Percentiles rank a stretch among this genome's conserved stretches.
Evolutionary conservation across 2,113 vertebrate genomes (phyloP).

Genomic region (Passer domesticus): DNA sequence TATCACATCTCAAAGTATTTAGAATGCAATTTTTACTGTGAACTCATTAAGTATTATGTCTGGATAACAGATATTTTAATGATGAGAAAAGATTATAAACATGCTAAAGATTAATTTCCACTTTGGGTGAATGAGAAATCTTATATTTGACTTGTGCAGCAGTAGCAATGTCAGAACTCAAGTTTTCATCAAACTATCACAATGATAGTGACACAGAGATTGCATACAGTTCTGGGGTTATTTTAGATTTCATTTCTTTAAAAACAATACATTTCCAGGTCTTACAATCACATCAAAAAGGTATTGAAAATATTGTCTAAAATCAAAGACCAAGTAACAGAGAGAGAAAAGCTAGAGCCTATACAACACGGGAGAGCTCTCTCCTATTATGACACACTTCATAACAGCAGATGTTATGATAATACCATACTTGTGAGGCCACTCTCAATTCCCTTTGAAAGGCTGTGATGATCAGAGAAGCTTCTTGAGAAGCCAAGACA

Average conservation of each 20-base stretch:
- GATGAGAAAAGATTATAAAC: neutral
- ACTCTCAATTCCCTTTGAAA: neutral
- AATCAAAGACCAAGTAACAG: neutral
- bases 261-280: neutral
- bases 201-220: neutral
- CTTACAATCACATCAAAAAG: neutral
- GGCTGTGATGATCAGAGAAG: neutral
- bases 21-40: conserved; percentile 6
- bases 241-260: neutral
- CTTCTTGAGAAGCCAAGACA: neutral
- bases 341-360: neutral
- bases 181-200: neutral
- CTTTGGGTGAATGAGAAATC: neutral
- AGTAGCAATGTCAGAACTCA: neutral
- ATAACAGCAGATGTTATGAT: neutral
- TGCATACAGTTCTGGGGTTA: neutral
- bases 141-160: neutral
- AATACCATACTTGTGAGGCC: neutral
- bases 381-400: neutral
- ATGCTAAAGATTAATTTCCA: neutral
- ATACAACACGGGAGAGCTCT: neutral
- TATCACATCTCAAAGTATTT: conserved; percentile 14
- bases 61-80: conserved; percentile 2
- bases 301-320: neutral
- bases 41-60: conserved; percentile 18